Evolutionary conservation across 30 jellyfish, hydroid and myxozoan species (phyloP).

Genomic region (Cassiopea andromeda): DNA sequence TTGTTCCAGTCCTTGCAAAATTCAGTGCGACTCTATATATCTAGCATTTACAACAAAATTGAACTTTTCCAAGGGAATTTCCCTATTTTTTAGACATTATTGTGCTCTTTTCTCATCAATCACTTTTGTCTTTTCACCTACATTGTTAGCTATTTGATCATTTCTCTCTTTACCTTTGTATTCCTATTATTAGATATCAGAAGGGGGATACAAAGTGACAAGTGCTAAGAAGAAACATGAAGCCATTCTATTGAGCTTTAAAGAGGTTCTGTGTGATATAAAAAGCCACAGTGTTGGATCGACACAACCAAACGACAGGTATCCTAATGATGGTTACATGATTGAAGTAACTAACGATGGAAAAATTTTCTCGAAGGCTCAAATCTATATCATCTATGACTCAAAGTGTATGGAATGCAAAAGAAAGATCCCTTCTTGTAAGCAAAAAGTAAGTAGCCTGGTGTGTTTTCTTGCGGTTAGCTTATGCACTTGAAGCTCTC

Average conservation of each 20-base stretch:
- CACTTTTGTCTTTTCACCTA: not conserved
- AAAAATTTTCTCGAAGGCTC: constrained; percentile 20
- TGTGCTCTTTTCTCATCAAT: not conserved
- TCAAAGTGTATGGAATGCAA: constrained; percentile 80
- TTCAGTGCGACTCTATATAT: no score
- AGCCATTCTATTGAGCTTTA: constrained; percentile 75
- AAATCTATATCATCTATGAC: constrained; percentile 60
- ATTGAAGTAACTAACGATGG: constrained; percentile 72
- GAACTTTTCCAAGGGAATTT: not conserved
- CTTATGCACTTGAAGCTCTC: not conserved
- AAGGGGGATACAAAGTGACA: not conserved
- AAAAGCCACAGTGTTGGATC: constrained; percentile 30
- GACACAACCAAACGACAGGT: constrained; percentile 5
- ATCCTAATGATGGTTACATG: constrained; percentile 66
- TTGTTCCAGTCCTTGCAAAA: not conserved
- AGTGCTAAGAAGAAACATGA: not conserved
- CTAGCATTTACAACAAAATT: not conserved
- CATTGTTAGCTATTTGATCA: not conserved
- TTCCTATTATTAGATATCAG: constrained; percentile 2
- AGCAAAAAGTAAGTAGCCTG: not conserved
- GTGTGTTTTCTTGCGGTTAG: not conserved
- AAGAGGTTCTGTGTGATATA: constrained; percentile 61
- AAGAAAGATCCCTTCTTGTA: not conserved
- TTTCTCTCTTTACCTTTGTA: not conserved
- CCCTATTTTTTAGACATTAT: not conserved